Evolutionary conservation across 2,797 vertebrate genomes (phyloP), one percentile per base, ranked within the genome.

Genomic region (Hydrolagus colliei): DNA sequence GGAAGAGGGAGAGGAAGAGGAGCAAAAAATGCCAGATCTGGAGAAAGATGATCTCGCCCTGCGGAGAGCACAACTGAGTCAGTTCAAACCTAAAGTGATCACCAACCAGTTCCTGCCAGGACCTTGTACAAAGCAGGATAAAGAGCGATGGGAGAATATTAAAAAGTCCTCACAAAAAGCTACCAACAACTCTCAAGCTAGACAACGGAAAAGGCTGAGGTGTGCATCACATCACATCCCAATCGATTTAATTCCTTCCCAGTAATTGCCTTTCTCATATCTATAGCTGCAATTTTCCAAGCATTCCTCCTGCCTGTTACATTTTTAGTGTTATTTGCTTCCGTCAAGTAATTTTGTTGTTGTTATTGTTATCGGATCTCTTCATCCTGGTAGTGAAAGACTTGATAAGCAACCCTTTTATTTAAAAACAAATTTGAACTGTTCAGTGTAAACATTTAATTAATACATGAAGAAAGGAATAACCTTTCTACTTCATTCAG

Each of bases 1-100:
- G 87, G 95, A 95, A 0, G 91, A 93, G 16, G 93, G 93, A 63
- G 93, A 93, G 5, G 93, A 94, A 86, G 88, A 73, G 72, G 89
- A 74, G 0, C 88, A 85, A 77, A 95, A 91, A 88, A 86, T 97
- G 86, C 98, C 97, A 0, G 97, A 99, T 87, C 93, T 98, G 73
- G 95, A 92, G 86, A 96, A 91, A 90, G 98, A 99, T 68, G 97
- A 99, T 88, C 94, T 99, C 88, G 98, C 98, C 0, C 94, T 93
- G 78, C 90, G 95, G 41, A 91, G 91, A 84, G 92, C 90, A 12
- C 73, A 73, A 18, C n/a, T 92, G 90, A 94, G 94, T 89, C 92
- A 93, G 86, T 87, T 88, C 76, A 94, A 90, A 89, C 87, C 88
- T 0, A 0, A 0, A 12, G 88, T 93, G 88, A 91, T 92, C 0